phyloP scores from a whole-genome alignment of 1,140 invertebrate species.

The Armadillidium nasatum region DNA sequence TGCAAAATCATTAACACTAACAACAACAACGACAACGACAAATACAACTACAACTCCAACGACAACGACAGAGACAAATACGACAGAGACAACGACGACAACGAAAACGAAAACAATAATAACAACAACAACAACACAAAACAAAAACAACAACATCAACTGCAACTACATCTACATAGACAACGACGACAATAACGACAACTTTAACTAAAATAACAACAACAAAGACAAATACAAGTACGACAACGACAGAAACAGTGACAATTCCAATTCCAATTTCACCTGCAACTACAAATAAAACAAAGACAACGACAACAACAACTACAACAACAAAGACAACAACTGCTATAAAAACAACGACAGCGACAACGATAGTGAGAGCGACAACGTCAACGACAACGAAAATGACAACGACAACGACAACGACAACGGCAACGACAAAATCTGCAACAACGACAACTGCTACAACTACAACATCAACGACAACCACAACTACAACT shows the following conservation, averaged over 20 bases:
- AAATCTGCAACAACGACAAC: background rate
- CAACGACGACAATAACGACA: constrained; percentile 1
- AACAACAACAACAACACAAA: no score
- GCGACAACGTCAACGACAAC: background rate
- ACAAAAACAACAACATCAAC: constrained; percentile 5
- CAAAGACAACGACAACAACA: no score
- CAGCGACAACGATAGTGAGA: no score
- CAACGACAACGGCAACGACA: constrained; percentile 1
- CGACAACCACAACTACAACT: background rate
- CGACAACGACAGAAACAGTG: background rate
- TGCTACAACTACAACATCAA: background rate
- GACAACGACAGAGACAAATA: background rate
- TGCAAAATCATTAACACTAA: background rate
- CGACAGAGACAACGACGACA: background rate
- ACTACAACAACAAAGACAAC: no score
- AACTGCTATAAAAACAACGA: background rate
- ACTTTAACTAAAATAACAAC: background rate
- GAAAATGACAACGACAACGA: background rate
- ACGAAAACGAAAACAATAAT: no score
- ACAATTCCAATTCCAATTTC: background rate
- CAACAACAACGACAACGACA: constrained; percentile 3
- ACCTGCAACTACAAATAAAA: no score
- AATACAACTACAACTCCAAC: no score
- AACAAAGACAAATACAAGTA: background rate
- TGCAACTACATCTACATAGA: background rate